Conservation (phyloP, 1,140 invertebrate species). For the Hypsibius dujardini region DNA sequence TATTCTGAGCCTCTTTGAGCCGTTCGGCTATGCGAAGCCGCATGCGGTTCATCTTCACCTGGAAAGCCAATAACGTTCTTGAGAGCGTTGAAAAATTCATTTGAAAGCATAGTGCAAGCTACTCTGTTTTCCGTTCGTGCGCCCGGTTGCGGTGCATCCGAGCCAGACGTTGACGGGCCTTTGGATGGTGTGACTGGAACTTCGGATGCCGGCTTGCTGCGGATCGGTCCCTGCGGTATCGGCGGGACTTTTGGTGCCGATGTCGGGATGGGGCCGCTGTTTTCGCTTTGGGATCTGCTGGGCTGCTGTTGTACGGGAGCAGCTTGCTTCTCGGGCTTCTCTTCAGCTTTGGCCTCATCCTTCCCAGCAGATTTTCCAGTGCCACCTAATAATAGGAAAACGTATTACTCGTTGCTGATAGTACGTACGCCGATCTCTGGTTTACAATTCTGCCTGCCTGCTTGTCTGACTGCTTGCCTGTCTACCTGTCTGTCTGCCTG, state of each 20-base stretch:
- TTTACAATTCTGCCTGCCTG: too few species aligned
- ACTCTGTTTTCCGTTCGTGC: neutral
- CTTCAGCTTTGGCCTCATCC: slow-evolving; percentile 9
- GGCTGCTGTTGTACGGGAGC: neutral
- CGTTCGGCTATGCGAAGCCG: slow-evolving; percentile 77
- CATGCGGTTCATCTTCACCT: slow-evolving; percentile 97
- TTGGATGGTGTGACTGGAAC: neutral
- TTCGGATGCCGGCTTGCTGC: neutral
- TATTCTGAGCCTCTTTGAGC: slow-evolving; percentile 94
- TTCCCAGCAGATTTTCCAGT: neutral
- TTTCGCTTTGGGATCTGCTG: neutral
- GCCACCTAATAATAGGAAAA: neutral
- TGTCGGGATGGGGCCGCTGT: neutral
- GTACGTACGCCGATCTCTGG: too few species aligned
- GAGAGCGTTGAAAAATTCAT: neutral
- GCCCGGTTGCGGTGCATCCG: neutral
- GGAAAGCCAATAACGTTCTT: neutral
- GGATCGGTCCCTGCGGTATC: neutral
- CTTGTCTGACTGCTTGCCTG: too few species aligned
- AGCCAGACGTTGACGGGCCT: neutral
- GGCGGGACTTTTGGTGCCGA: neutral
- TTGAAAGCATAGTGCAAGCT: neutral
- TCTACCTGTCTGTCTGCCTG: too few species aligned
- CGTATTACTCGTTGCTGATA: too few species aligned
- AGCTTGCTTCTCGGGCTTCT: neutral